Evolutionary conservation across 2,113 vertebrate species (phyloP).

Genomic region (Falco punctatus): DNA sequence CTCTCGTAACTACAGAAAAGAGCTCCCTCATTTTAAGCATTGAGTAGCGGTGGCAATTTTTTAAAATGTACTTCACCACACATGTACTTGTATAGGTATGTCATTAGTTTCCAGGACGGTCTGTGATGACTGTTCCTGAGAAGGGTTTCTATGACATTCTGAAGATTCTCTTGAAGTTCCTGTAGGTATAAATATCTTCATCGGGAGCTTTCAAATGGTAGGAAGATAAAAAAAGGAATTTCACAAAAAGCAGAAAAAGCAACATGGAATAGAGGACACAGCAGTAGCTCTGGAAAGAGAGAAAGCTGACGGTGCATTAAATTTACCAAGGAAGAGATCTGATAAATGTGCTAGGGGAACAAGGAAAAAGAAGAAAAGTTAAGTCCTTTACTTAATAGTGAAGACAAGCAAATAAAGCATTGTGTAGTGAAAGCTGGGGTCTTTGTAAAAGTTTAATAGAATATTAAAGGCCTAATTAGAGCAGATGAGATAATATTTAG

Average conservation of each 20-base stretch:
- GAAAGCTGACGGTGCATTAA: neutral
- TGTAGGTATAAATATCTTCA: neutral
- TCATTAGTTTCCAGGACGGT: neutral
- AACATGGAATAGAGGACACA: neutral
- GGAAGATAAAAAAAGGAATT: neutral
- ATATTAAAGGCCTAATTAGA: neutral
- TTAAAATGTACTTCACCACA: neutral
- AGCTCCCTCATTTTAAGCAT: neutral
- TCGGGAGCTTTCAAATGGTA: neutral
- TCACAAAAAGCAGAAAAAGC: neutral
- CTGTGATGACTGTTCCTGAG: neutral
- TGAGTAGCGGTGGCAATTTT: neutral
- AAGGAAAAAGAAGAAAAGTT: neutral
- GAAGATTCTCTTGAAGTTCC: neutral
- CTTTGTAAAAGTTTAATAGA: neutral
- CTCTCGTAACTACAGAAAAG: neutral
- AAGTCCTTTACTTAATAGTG: neutral
- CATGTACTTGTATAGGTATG: neutral
- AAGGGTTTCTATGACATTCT: neutral
- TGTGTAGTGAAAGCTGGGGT: neutral
- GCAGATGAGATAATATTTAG: neutral
- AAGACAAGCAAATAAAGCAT: neutral
- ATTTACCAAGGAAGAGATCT: neutral
- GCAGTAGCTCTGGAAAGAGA: neutral
- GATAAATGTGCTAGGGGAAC: neutral